Conservation (phyloP, 2,888 invertebrate genomes). For the Cantharis lateralis region DNA sequence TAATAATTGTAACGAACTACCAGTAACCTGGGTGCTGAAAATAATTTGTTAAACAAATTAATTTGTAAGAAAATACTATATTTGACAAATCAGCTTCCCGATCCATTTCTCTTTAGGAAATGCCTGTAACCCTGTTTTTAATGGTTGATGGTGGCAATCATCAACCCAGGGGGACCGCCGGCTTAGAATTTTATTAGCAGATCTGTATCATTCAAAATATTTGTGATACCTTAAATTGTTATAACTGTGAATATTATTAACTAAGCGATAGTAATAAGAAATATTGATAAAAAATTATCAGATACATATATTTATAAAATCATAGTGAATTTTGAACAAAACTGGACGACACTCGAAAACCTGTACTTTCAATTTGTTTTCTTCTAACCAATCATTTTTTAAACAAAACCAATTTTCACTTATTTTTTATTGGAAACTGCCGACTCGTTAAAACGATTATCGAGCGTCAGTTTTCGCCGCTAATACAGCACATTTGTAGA, state of each 20-base stretch:
- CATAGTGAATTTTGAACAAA: constrained; percentile 14
- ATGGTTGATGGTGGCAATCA: constrained; percentile 98
- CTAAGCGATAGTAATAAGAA: constrained; percentile 6
- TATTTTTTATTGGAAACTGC: background rate
- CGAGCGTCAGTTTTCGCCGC: background rate
- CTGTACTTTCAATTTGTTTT: background rate
- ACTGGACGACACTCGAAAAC: background rate
- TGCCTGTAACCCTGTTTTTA: constrained; percentile 93
- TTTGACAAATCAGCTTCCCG: too few relatives aligned
- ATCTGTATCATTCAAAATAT: constrained; percentile 58
- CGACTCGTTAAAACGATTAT: background rate
- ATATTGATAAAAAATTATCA: constrained; percentile 15
- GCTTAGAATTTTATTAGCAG: constrained; percentile 89
- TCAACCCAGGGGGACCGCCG: too few relatives aligned
- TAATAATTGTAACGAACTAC: too few relatives aligned
- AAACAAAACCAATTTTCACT: background rate
- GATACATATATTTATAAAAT: constrained; percentile 1
- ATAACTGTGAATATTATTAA: constrained; percentile 26
- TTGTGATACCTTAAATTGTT: constrained; percentile 53
- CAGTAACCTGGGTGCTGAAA: too few relatives aligned
- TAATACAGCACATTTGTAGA: background rate
- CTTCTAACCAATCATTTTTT: background rate
- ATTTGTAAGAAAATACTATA: too few relatives aligned
- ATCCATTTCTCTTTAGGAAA: too few relatives aligned
- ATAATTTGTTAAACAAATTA: too few relatives aligned